Conservation (phyloP, 2,888 invertebrate genomes). For the Calliopum simillimum region DNA sequence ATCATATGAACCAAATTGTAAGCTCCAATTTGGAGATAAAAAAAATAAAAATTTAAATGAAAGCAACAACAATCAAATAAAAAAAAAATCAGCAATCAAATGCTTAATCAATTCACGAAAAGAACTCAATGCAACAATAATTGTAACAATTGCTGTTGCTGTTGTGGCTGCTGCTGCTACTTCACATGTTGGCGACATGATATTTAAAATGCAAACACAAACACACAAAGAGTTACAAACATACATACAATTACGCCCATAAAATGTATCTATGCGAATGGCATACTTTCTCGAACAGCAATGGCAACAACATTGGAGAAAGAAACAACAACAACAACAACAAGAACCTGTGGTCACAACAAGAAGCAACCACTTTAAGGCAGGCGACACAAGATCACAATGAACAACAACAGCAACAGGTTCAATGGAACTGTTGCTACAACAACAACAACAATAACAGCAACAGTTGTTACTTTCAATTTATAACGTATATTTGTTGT, state of each 20-base stretch:
- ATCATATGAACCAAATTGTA: too few species aligned
- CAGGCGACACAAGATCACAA: slow-evolving; percentile 41
- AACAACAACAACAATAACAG: not conserved
- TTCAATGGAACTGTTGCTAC: not conserved
- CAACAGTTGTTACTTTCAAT: slow-evolving; percentile 30
- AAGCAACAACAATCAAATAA: not conserved
- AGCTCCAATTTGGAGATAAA: too few species aligned
- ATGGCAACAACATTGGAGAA: slow-evolving; percentile 2
- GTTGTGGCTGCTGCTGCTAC: not conserved
- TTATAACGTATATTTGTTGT: slow-evolving; percentile 15
- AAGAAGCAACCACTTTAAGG: not conserved
- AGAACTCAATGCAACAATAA: slow-evolving; percentile 22
- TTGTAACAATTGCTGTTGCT: slow-evolving; percentile 14
- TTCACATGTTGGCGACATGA: slow-evolving; percentile 33
- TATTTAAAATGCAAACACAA: slow-evolving; percentile 13
- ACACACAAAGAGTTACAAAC: slow-evolving; percentile 12
- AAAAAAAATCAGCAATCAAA: not conserved
- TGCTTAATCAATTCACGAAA: not conserved
- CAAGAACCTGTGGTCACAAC: not conserved
- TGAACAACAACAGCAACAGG: not conserved
- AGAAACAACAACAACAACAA: slow-evolving; percentile 1
- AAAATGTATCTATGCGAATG: slow-evolving; percentile 17
- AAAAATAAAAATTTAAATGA: not conserved
- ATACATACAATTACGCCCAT: slow-evolving; percentile 9
- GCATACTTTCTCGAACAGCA: slow-evolving; percentile 29